These are phyloP conservation scores for Dinocampus coccinellae DNA, from an alignment of 2,888 invertebrate species.

Conservation along the genomic window DNA sequence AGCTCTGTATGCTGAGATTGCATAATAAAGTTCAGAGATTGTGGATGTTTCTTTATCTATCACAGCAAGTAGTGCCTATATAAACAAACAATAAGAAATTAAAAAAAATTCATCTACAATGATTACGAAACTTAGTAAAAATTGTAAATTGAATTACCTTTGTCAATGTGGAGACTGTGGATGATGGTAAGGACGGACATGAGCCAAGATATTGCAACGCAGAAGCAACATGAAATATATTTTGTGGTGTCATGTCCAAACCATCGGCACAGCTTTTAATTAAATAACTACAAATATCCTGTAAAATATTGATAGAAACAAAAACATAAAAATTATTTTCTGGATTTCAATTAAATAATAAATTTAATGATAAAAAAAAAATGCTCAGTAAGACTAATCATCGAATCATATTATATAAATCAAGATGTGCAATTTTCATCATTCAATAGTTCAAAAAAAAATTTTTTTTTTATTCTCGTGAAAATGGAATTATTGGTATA, in stretches of 20 bases:
- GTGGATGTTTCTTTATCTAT: constrained; percentile 78
- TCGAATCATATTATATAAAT: constrained; percentile 55
- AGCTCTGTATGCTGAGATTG: constrained; percentile 78
- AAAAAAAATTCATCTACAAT: constrained; percentile 24
- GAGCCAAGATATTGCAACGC: constrained; percentile 74
- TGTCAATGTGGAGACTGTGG: constrained; percentile 61
- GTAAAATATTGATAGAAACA: constrained; percentile 41
- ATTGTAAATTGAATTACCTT: constrained; percentile 66
- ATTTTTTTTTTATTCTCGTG: too few species aligned
- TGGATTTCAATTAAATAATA: constrained; percentile 22
- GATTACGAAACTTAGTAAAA: too few species aligned
- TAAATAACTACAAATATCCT: constrained; percentile 70
- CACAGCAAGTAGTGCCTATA: constrained; percentile 69
- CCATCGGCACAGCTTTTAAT: constrained; percentile 64
- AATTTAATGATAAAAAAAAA: constrained; percentile 13
- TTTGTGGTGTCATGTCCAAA: constrained; percentile 65
- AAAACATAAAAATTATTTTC: background rate
- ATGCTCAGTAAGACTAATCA: constrained; percentile 67
- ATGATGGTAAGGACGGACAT: constrained; percentile 72
- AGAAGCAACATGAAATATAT: constrained; percentile 76
- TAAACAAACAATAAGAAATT: constrained; percentile 31
- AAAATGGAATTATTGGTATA: constrained; percentile 9
- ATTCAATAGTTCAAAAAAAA: constrained; percentile 38
- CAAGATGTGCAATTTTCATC: constrained; percentile 57
- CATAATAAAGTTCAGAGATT: constrained; percentile 81